These are phyloP conservation scores for Brachyhypopomus gauderio DNA, from an alignment of 2,113 vertebrate genomes.

Conservation along the genomic window DNA sequence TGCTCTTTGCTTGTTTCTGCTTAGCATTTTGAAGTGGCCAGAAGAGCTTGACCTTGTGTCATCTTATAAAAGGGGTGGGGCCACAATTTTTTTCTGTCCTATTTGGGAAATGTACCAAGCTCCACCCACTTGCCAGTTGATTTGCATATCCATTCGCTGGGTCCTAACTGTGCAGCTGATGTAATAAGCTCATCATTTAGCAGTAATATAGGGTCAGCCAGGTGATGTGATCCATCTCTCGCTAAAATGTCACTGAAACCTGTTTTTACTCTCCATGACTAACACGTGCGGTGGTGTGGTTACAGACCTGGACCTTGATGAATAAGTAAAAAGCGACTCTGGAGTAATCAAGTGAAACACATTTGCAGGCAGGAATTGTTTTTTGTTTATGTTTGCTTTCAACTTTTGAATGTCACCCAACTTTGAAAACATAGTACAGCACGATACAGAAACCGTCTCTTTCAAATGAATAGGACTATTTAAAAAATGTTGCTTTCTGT, in stretches of 20 bases:
- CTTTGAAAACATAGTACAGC: neutral
- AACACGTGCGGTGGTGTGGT: neutral
- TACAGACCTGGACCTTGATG: no score
- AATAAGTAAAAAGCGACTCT: neutral
- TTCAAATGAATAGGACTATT: neutral
- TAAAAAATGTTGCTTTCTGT: neutral
- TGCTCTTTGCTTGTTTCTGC: conserved; percentile 54
- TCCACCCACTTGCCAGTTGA: conserved; percentile 42
- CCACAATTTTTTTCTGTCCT: conserved; percentile 36
- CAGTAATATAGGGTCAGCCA: conserved; percentile 39
- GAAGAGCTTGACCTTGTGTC: conserved; percentile 54
- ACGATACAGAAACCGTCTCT: neutral
- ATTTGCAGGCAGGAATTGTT: neutral
- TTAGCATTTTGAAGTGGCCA: conserved; percentile 39
- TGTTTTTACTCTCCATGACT: conserved; percentile 52
- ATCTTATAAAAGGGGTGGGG: conserved; percentile 39
- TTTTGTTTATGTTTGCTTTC: neutral
- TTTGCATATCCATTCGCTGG: conserved; percentile 5
- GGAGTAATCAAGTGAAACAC: neutral
- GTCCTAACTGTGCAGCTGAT: neutral
- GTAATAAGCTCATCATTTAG: conserved; percentile 41
- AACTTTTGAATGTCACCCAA: neutral
- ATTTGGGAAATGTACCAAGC: conserved; percentile 33
- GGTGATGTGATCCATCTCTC: conserved; percentile 38
- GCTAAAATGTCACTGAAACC: conserved; percentile 47